These are phyloP conservation scores for Iselma pallidipennis DNA, from an alignment of 2,888 invertebrate species.

Conservation along the genomic window DNA sequence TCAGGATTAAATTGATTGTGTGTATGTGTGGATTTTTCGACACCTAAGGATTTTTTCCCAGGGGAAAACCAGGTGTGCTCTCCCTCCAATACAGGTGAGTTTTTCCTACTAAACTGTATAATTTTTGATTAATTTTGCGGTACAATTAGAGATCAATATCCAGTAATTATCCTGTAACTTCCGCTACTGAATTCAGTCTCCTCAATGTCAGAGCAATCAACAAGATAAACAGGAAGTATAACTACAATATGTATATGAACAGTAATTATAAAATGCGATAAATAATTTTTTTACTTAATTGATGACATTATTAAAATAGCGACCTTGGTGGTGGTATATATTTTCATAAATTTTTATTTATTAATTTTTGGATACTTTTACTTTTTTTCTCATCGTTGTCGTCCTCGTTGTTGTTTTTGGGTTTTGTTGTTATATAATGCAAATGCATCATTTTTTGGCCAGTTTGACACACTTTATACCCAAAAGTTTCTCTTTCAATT, in stretches of 20 bases:
- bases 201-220: background rate
- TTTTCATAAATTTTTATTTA: background rate
- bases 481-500: background rate
- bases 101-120: background rate
- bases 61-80: background rate
- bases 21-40: conserved; percentile 11
- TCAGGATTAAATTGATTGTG: conserved; percentile 18
- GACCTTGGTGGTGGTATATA: background rate
- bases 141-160: background rate
- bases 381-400: background rate
- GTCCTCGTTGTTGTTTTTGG: conserved; percentile 20
- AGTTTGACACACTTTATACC: conserved; percentile 7
- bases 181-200: background rate
- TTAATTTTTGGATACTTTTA: background rate
- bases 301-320: background rate
- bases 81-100: background rate
- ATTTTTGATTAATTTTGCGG: background rate
- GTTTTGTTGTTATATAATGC: conserved; percentile 18
- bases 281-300: background rate
- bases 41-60: background rate
- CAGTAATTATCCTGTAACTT: background rate
- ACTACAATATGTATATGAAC: background rate
- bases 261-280: background rate
- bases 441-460: conserved; percentile 12
- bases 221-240: conserved; percentile 1